These are phyloP conservation scores for Lepidostoma basale DNA, from an alignment of 1,140 invertebrate species.

Conservation along the genomic window DNA sequence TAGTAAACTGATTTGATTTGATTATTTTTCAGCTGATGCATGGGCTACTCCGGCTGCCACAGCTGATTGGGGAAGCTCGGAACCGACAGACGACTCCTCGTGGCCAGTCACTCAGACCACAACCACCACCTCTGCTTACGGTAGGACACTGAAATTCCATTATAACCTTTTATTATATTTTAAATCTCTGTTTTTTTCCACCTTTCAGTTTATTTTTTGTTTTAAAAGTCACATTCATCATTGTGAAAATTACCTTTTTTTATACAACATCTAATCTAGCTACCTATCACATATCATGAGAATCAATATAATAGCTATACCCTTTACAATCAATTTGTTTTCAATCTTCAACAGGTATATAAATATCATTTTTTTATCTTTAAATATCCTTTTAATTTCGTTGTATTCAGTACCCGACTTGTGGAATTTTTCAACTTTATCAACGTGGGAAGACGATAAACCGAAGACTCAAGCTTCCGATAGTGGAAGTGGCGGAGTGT, in stretches of 20 bases:
- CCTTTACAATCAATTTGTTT: too few relatives aligned
- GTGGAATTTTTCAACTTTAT: neutral
- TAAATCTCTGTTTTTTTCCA: too few relatives aligned
- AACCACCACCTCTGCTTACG: neutral
- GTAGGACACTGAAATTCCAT: neutral
- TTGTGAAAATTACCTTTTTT: too few relatives aligned
- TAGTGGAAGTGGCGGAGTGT: neutral
- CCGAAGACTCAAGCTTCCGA: neutral
- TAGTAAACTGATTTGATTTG: too few relatives aligned
- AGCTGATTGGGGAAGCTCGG: conserved; percentile 48
- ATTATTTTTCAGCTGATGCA: conserved; percentile 49
- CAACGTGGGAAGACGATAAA: neutral
- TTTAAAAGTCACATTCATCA: too few relatives aligned
- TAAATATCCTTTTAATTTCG: neutral
- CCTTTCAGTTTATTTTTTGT: too few relatives aligned
- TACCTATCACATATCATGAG: too few relatives aligned
- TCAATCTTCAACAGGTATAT: neutral
- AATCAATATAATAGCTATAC: too few relatives aligned
- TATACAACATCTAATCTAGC: too few relatives aligned
- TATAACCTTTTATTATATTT: too few relatives aligned
- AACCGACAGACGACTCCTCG: neutral
- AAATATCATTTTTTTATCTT: neutral
- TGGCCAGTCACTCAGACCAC: conserved; percentile 5
- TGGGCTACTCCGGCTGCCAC: conserved; percentile 49
- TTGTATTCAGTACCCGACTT: neutral